Conservation (phyloP, 2,113 vertebrate genomes). For the Coregonus clupeaformis region DNA sequence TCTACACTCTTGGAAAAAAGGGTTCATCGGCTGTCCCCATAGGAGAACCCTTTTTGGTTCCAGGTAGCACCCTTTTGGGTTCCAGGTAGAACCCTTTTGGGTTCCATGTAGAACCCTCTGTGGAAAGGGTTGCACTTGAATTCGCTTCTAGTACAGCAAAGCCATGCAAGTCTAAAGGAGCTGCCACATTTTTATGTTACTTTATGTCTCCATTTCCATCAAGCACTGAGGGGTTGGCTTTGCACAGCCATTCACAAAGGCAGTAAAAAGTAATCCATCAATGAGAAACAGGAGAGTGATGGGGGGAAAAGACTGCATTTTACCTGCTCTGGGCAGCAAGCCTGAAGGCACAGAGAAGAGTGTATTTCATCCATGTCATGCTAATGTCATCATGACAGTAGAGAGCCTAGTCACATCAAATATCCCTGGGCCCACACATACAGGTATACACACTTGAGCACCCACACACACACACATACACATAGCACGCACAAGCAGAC, state of each 20-base stretch:
- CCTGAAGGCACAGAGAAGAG: background rate
- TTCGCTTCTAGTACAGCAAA: constrained; percentile 1
- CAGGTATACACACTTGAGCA: background rate
- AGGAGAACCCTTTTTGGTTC: no score
- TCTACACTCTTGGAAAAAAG: no score
- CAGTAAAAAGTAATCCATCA: constrained; percentile 8
- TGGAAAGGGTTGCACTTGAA: background rate
- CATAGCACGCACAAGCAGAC: background rate
- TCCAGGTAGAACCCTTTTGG: no score
- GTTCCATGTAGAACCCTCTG: no score
- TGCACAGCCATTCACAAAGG: background rate
- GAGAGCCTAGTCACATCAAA: background rate
- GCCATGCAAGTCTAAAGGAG: background rate
- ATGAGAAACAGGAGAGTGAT: background rate
- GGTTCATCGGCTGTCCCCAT: no score
- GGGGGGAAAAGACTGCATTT: background rate
- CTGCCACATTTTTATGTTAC: constrained; percentile 14
- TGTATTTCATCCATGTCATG: background rate
- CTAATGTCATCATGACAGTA: background rate
- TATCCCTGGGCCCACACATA: background rate
- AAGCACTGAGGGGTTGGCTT: constrained; percentile 12
- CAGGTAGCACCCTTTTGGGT: no score
- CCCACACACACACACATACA: no score
- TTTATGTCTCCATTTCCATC: constrained; percentile 20
- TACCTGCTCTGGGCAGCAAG: background rate